Percentiles rank a stretch among this genome's conserved stretches.
Evolutionary conservation across 2,113 vertebrate species (phyloP).

Genomic region (Nansenia antarctica): DNA sequence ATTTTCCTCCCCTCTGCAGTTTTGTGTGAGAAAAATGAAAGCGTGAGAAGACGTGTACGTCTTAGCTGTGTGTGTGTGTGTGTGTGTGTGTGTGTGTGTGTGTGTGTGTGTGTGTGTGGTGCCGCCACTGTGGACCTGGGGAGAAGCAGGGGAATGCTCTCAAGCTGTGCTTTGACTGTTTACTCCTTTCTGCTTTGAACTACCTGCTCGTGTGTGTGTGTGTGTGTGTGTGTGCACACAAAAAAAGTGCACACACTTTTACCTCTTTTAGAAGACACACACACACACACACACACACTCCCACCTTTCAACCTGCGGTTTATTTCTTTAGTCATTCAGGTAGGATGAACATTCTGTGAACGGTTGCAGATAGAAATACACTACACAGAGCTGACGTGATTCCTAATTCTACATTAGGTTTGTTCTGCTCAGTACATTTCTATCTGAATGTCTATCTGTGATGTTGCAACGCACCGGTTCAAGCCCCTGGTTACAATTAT

Average conservation of each 20-base stretch:
- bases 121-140: conserved; percentile 21
- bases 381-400: not conserved
- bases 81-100: no score
- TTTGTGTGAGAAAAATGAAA: conserved; percentile 53
- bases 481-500: not conserved
- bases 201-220: conserved; percentile 8
- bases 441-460: not conserved
- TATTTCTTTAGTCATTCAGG: no score
- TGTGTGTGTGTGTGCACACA: not conserved
- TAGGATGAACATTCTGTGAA: no score
- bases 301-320: no score
- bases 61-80: no score
- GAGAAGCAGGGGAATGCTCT: conserved; percentile 35
- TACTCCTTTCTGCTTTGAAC: conserved; percentile 45
- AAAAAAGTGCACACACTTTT: not conserved
- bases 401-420: not conserved
- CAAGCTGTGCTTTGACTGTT: conserved; percentile 27
- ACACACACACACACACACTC: not conserved
- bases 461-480: not conserved
- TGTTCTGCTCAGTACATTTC: no score
- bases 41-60: conserved; percentile 36
- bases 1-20: conserved; percentile 60
- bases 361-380: no score
- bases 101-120: conserved; percentile 23
- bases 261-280: not conserved